Conservation (phyloP, 2,888 invertebrate species). For the Harpagoxenus sublaevis region DNA sequence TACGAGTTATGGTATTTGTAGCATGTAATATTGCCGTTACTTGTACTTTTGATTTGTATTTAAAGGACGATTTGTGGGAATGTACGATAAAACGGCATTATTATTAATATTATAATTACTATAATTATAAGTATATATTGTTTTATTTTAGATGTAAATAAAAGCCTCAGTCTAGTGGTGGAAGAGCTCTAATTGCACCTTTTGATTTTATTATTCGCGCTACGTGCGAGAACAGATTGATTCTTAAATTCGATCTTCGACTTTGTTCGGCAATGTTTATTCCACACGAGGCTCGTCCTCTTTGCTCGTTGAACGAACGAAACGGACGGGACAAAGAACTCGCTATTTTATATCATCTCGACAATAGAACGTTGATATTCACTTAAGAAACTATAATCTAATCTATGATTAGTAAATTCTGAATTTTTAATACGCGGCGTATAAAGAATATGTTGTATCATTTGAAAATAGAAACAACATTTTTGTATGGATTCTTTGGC, state of each 20-base stretch:
- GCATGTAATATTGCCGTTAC: slow-evolving; percentile 21
- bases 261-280: slow-evolving; percentile 52
- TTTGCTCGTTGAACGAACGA: background rate
- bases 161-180: slow-evolving; percentile 76
- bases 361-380: slow-evolving; percentile 11
- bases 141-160: slow-evolving; percentile 79
- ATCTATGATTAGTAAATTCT: slow-evolving; percentile 21
- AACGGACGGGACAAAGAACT: slow-evolving; percentile 24
- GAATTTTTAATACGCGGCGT: slow-evolving; percentile 42
- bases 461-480: background rate
- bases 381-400: slow-evolving; percentile 51
- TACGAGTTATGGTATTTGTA: slow-evolving; percentile 2
- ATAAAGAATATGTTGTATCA: slow-evolving; percentile 25
- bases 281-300: background rate
- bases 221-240: background rate
- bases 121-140: slow-evolving; percentile 24
- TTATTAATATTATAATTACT: slow-evolving; percentile 18
- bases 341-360: background rate
- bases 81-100: slow-evolving; percentile 45
- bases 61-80: slow-evolving; percentile 20
- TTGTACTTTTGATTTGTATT: slow-evolving; percentile 37
- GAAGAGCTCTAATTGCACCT: background rate
- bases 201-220: slow-evolving; percentile 17
- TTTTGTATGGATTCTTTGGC: too few species aligned
- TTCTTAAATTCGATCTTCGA: slow-evolving; percentile 2